Conservation (phyloP, 2,888 invertebrate species). For the Lymantria dispar region DNA sequence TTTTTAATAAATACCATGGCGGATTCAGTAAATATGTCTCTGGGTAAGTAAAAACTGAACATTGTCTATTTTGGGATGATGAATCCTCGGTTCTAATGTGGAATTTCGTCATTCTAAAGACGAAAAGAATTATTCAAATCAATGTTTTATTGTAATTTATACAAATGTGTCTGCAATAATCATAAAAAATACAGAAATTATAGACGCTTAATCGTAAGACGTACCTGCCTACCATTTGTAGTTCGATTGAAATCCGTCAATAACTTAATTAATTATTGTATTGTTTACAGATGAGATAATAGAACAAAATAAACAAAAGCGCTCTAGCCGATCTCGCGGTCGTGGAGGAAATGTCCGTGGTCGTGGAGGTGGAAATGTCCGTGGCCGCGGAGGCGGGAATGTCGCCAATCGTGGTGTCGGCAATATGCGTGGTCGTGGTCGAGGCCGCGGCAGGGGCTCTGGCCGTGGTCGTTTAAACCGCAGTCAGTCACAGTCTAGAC, state of each 20-base stretch:
- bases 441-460: constrained; percentile 19
- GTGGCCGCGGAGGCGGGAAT: constrained; percentile 26
- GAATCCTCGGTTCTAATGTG: background rate
- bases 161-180: background rate
- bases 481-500: constrained; percentile 44
- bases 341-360: constrained; percentile 39
- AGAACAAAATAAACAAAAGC: constrained; percentile 57
- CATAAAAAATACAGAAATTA: background rate
- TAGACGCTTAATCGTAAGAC: too few relatives aligned
- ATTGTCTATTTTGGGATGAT: constrained; percentile 31
- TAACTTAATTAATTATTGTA: too few relatives aligned
- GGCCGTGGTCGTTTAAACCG: constrained; percentile 34
- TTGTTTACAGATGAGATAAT: constrained; percentile 66
- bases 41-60: constrained; percentile 50
- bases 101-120: background rate
- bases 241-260: too few relatives aligned
- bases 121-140: too few relatives aligned
- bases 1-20: constrained; percentile 43
- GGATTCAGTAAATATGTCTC: constrained; percentile 70
- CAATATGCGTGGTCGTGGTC: constrained; percentile 20
- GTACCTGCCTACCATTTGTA: too few relatives aligned
- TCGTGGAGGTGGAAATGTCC: constrained; percentile 26
- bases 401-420: constrained; percentile 13
- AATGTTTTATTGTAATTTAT: too few relatives aligned
- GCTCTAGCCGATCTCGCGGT: constrained; percentile 60